A percentile compares a stretch with the other conserved stretches of the same genome.
Conservation (phyloP, 2,113 vertebrate genomes). For the Rutilus rutilus region DNA sequence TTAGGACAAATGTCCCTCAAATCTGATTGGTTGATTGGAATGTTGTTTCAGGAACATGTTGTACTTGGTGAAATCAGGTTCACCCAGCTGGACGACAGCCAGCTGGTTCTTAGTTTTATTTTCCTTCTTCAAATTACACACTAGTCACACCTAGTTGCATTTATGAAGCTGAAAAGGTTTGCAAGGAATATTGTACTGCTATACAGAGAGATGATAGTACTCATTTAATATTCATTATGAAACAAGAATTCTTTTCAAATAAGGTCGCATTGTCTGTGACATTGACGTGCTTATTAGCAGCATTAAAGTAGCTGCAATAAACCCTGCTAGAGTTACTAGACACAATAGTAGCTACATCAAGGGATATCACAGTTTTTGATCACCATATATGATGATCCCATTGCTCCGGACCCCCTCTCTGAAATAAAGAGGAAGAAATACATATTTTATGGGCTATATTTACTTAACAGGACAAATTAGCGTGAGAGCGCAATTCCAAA, state of each 20-base stretch:
- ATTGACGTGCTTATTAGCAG: slow-evolving; percentile 3
- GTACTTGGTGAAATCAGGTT: too few relatives aligned
- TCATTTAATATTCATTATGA: slow-evolving; percentile 42
- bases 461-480: too few relatives aligned
- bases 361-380: background rate
- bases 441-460: background rate
- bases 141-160: slow-evolving; percentile 26
- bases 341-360: background rate
- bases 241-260: slow-evolving; percentile 13
- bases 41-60: background rate
- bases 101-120: slow-evolving; percentile 44
- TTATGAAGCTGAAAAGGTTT: slow-evolving; percentile 11
- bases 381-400: background rate
- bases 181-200: background rate
- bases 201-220: slow-evolving; percentile 6
- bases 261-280: slow-evolving; percentile 23
- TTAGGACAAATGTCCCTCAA: background rate
- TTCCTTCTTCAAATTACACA: background rate
- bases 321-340: background rate
- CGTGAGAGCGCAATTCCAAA: too few relatives aligned
- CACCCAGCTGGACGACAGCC: slow-evolving; percentile 28
- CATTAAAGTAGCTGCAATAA: background rate
- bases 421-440: background rate
- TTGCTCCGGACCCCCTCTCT: background rate
- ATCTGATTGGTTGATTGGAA: too few relatives aligned